A percentile compares a stretch with the other conserved stretches of the same genome.
Conservation (phyloP, 64 coral and sea anemone genomes). For the Montipora foliosa region DNA sequence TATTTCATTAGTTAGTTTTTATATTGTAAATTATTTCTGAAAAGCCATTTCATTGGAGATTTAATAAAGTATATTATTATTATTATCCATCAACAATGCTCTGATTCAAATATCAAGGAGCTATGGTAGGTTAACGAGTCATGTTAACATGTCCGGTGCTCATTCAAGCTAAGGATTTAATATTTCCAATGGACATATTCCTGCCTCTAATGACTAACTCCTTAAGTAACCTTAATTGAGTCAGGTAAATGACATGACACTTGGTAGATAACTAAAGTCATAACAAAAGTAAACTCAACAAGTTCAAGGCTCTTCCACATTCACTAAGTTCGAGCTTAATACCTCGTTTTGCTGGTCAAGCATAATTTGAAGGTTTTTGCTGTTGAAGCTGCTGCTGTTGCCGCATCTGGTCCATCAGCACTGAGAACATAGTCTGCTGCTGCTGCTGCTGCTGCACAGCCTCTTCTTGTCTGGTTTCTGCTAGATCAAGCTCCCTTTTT, state of each 20-base stretch:
- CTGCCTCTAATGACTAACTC: not conserved
- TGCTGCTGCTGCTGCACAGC: constrained; percentile 38
- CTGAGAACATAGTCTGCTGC: constrained; percentile 57
- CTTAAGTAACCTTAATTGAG: not conserved
- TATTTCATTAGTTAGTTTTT: no score
- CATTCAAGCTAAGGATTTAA: constrained; percentile 22
- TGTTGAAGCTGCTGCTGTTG: constrained; percentile 72
- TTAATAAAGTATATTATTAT: not conserved
- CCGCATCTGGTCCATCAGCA: constrained; percentile 50
- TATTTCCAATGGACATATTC: constrained; percentile 29
- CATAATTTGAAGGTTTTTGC: constrained; percentile 68
- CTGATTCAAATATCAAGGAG: constrained; percentile 6
- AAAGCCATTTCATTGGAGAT: no score
- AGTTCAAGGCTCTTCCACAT: constrained; percentile 72
- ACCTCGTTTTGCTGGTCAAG: constrained; percentile 65
- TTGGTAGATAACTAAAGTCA: constrained; percentile 29
- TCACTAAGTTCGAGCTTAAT: constrained; percentile 51
- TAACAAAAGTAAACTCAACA: constrained; percentile 56
- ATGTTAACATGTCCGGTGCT: not conserved
- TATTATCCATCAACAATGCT: constrained; percentile 53
- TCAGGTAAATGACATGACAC: constrained; percentile 11
- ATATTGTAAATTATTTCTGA: no score
- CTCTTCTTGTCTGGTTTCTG: constrained; percentile 60
- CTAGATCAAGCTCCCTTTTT: constrained; percentile 65
- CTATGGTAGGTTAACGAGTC: constrained; percentile 10